Base-by-base conservation (phyloP, 1,140 invertebrate genomes). In the Cheumatopsyche charites region DNA sequence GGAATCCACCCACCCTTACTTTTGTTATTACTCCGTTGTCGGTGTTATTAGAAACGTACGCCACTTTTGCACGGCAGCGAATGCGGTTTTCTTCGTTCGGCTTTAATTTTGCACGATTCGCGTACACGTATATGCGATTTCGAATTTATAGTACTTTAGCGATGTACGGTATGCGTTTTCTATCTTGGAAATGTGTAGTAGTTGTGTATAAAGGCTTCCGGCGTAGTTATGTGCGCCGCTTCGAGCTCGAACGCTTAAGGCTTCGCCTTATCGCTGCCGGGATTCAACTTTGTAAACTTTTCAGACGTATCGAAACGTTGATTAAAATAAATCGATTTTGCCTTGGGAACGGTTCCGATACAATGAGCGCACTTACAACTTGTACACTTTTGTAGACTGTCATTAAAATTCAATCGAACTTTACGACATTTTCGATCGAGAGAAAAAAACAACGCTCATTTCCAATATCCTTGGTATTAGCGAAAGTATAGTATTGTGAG, bases 41-140 rank as follows among this genome's bases (percentile, higher is more conserved):
- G 7, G 11, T 66, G 36, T 75, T 75, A 75, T 75, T 75, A 75
- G 74, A 71, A 75, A 69, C 36, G 70, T 72, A 72, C 58, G 61
- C 65, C 67, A 68, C 74, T 72, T 73, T 73, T 73, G 65, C 66
- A 52, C 72, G 70, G 67, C 62, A 19, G 55, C 29, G 29, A 74
- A 62, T 71, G 73, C 58, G 71, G 71, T 75, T 73, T 70, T 67
- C 67, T 75, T 75, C 72, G 67, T 2, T 47, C 43, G 55, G 21
- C 23, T 58, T 58, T 58, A 58, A 58, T 58, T 58, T 68, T 62
- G 71, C 66, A 62, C 43, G 19, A 62, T 68, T 58, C 61, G 43
- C n/a, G n/a, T n/a, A n/a, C n/a, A n/a, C n/a, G n/a, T n/a, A n/a
- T n/a, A n/a, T n/a, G 26, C 61, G 4, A n/a, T 62, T 23, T 26